These are phyloP conservation scores for Henricia sp. DNA, from an alignment of 53 echinoderm and acorn worm species.

Conservation along the genomic window DNA sequence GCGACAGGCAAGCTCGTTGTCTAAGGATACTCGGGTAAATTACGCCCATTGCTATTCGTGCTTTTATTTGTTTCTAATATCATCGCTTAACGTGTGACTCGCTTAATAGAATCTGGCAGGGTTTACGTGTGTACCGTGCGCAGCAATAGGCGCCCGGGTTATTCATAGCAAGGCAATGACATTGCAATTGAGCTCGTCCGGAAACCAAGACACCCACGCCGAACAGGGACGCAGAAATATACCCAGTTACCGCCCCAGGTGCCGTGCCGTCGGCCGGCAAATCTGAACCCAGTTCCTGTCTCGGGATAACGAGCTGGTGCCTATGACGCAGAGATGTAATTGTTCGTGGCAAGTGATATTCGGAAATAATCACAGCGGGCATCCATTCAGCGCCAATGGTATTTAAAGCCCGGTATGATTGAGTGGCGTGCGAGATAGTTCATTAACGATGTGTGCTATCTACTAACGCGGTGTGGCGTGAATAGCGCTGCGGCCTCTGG, in stretches of 20 bases:
- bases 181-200: conserved; percentile 16
- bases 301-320: background rate
- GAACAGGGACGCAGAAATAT: conserved; percentile 10
- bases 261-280: background rate
- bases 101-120: conserved; percentile 45
- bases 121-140: conserved; percentile 12
- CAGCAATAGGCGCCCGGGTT: conserved; percentile 10
- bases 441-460: conserved; percentile 38
- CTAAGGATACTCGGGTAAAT: conserved; percentile 36
- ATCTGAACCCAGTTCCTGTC: background rate
- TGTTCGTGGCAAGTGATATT: conserved; percentile 56
- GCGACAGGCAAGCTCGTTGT: conserved; percentile 6
- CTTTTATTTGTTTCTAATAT: conserved; percentile 53
- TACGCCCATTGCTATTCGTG: conserved; percentile 50
- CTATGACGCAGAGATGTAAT: conserved; percentile 32
- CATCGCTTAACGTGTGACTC: conserved; percentile 23
- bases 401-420: conserved; percentile 10
- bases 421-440: conserved; percentile 23
- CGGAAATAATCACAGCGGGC: conserved; percentile 56
- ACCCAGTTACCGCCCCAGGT: conserved; percentile 1
- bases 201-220: conserved; percentile 50
- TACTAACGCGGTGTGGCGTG: conserved; percentile 18
- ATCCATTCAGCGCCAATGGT: conserved; percentile 38
- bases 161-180: conserved; percentile 38
- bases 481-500: background rate